phyloP scores from a whole-genome alignment of 2,113 vertebrate species.

The Ammodramus savannarum region DNA sequence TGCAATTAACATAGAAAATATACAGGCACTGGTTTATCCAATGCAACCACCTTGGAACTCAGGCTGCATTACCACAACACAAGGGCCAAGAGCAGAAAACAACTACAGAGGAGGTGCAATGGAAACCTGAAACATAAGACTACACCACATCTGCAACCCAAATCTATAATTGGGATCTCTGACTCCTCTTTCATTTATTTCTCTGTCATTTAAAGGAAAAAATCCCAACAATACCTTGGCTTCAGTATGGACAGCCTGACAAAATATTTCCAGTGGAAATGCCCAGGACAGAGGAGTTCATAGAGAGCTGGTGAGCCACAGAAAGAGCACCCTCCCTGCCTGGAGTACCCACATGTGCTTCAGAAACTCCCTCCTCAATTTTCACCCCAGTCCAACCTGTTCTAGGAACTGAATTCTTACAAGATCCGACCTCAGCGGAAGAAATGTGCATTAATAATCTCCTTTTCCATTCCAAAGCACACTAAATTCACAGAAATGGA shows the following conservation, averaged over 20 bases:
- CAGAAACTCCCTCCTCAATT: not conserved
- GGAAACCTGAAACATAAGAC: not conserved
- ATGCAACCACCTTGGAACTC: not conserved
- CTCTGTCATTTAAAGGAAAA: not conserved
- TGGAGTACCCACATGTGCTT: not conserved
- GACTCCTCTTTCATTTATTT: not conserved
- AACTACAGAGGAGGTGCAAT: not conserved
- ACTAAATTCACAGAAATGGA: not conserved
- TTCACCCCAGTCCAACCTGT: not conserved
- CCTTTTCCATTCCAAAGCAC: not conserved
- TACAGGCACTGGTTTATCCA: not conserved
- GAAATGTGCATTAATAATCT: not conserved
- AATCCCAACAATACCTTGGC: not conserved
- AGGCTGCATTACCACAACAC: not conserved
- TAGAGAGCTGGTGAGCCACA: not conserved
- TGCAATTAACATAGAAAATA: not conserved
- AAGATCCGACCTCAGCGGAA: rapidly evolving
- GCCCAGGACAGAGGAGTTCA: not conserved
- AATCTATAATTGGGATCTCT: not conserved
- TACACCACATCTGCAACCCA: not conserved
- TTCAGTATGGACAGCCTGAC: not conserved
- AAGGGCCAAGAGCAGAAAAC: not conserved
- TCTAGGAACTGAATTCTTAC: not conserved
- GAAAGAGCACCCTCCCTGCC: not conserved
- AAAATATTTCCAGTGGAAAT: not conserved